Conservation (phyloP, 2,888 invertebrate species). For the Drosophila helvetica region DNA sequence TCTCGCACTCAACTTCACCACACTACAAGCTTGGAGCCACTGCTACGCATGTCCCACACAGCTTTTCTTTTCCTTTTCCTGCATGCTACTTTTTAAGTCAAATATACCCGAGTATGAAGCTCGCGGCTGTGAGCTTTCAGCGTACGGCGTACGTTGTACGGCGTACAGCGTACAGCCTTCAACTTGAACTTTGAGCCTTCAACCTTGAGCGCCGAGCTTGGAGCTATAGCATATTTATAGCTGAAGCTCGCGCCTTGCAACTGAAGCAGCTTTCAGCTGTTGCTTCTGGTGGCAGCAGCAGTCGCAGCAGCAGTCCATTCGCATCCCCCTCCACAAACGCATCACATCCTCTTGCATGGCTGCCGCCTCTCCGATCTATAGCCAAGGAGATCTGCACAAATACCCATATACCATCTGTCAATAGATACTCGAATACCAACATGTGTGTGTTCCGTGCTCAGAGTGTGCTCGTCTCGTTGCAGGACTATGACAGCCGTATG, state of each 20-base stretch:
- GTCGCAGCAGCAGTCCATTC: not conserved
- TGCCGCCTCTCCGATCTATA: not conserved
- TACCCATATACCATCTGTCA: not conserved
- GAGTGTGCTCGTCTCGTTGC: slow-evolving; percentile 76
- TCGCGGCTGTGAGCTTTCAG: too few species aligned
- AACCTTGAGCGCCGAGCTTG: not conserved
- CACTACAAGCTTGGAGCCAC: not conserved
- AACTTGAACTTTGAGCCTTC: not conserved
- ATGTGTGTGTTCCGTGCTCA: not conserved
- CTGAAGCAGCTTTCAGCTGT: not conserved
- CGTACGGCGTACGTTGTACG: too few species aligned
- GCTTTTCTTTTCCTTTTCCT: not conserved
- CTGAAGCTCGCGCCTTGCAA: not conserved
- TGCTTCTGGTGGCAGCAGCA: not conserved
- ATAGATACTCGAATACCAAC: not conserved
- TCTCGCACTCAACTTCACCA: not conserved
- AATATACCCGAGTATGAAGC: not conserved
- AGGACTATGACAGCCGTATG: slow-evolving; percentile 97
- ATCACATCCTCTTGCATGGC: not conserved
- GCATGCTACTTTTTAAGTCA: not conserved
- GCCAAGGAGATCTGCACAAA: not conserved
- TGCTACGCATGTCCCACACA: not conserved
- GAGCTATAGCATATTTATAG: not conserved
- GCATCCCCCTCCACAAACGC: not conserved
- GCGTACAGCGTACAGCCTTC: not conserved